Percentiles rank a stretch among this genome's conserved stretches.
phyloP scores from a whole-genome alignment of 2,888 invertebrate species.

The Leptinotarsa tumamoca region DNA sequence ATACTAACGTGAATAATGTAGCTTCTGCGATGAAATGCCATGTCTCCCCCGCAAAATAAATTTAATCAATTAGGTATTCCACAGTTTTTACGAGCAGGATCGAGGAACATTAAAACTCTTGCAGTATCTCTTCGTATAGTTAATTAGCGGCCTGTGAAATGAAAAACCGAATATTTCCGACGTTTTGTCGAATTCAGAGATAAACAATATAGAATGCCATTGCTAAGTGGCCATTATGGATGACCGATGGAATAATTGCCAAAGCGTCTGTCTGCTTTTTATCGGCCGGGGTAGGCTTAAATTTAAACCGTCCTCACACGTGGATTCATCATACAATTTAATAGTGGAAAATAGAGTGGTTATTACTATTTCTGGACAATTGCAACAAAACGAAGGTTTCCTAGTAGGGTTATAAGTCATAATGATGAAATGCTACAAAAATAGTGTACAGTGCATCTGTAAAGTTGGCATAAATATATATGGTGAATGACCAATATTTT shows the following conservation, averaged over 20 bases:
- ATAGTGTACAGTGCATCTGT: too few species aligned
- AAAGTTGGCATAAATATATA: too few species aligned
- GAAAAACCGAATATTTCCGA: constrained; percentile 35
- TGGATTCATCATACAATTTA: not conserved
- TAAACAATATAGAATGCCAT: constrained; percentile 41
- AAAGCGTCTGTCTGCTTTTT: constrained; percentile 33
- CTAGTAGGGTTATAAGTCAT: too few species aligned
- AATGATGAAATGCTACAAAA: too few species aligned
- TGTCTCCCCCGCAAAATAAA: not conserved
- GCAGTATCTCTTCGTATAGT: constrained; percentile 8
- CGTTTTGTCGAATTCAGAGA: constrained; percentile 41
- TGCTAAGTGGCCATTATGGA: constrained; percentile 41
- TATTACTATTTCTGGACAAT: too few species aligned
- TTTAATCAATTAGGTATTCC: not conserved
- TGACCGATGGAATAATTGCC: constrained; percentile 42
- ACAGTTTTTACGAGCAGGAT: constrained; percentile 29
- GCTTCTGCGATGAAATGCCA: too few species aligned
- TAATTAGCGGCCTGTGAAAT: constrained; percentile 29
- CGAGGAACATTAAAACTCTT: constrained; percentile 2
- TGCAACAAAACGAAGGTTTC: too few species aligned
- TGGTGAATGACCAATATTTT: too few species aligned
- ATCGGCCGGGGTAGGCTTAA: constrained; percentile 15
- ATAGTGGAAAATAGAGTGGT: not conserved
- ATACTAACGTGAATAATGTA: too few species aligned
- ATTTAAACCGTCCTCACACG: not conserved